Conservation (phyloP, 2,888 invertebrate species). For the Tridacna crocea region DNA sequence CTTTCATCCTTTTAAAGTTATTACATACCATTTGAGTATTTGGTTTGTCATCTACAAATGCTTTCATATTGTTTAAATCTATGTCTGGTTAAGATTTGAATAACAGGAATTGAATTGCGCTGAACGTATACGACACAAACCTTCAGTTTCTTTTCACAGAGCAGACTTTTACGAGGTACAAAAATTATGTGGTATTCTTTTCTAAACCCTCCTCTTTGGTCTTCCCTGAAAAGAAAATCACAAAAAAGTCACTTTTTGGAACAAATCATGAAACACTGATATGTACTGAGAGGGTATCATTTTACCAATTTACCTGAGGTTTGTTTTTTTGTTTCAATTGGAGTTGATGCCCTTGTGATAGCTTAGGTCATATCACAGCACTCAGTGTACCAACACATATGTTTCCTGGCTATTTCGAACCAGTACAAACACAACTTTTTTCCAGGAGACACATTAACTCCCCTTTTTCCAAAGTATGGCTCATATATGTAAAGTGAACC, state of each 20-base stretch:
- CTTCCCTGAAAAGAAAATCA: conserved; percentile 82
- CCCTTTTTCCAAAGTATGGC: no score
- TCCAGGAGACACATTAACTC: no score
- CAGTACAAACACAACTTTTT: no score
- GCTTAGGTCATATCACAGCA: no score
- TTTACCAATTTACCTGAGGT: no score
- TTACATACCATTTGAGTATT: neutral
- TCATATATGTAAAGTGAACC: no score
- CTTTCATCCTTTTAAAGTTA: neutral
- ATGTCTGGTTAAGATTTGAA: neutral
- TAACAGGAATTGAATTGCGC: neutral
- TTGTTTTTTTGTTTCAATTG: no score
- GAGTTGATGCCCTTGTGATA: no score
- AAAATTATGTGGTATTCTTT: conserved; percentile 95
- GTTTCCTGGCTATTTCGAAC: no score
- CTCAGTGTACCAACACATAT: no score
- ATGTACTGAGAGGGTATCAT: no score
- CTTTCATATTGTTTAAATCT: neutral
- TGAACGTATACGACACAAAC: conserved; percentile 71
- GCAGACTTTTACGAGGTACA: conserved; percentile 93
- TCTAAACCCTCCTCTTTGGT: conserved; percentile 84
- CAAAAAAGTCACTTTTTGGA: neutral
- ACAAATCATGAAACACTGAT: no score
- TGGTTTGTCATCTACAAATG: neutral
- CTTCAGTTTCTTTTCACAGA: conserved; percentile 93